These are phyloP conservation scores for Cephalopholis sonnerati DNA, from an alignment of 2,113 vertebrate species.

Conservation along the genomic window DNA sequence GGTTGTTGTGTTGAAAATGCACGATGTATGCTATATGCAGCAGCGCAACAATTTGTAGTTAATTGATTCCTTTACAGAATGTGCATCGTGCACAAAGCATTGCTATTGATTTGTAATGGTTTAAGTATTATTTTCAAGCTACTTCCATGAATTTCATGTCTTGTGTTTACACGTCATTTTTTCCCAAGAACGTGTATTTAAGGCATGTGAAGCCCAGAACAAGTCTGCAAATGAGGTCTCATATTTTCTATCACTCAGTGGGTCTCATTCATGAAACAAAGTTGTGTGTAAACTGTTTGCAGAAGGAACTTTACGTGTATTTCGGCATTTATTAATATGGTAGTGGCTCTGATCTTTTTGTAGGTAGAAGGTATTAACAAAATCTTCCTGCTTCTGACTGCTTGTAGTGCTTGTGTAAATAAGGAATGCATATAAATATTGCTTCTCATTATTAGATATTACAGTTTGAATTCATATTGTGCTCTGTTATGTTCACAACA, in stretches of 20 bases:
- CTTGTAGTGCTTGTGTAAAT: too few relatives aligned
- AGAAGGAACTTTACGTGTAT: too few relatives aligned
- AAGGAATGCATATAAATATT: too few relatives aligned
- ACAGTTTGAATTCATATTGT: too few relatives aligned
- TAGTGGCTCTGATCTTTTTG: too few relatives aligned
- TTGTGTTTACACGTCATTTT: background rate
- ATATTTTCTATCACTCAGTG: background rate
- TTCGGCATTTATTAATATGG: too few relatives aligned
- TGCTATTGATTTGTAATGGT: background rate
- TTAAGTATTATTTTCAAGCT: background rate
- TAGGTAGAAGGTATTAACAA: too few relatives aligned
- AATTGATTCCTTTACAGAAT: background rate
- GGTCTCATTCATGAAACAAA: too few relatives aligned
- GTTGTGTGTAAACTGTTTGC: too few relatives aligned
- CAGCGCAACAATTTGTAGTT: background rate
- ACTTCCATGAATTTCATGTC: background rate
- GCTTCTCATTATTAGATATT: too few relatives aligned
- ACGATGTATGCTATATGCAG: background rate
- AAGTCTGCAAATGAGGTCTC: background rate
- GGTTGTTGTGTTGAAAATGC: background rate
- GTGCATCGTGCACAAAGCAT: background rate
- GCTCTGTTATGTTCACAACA: too few relatives aligned
- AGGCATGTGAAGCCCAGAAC: background rate
- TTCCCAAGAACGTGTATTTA: background rate
- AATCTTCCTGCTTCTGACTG: too few relatives aligned